These are phyloP conservation scores for Bombycilla garrulus DNA, from an alignment of 2,113 vertebrate species.

Conservation along the genomic window DNA sequence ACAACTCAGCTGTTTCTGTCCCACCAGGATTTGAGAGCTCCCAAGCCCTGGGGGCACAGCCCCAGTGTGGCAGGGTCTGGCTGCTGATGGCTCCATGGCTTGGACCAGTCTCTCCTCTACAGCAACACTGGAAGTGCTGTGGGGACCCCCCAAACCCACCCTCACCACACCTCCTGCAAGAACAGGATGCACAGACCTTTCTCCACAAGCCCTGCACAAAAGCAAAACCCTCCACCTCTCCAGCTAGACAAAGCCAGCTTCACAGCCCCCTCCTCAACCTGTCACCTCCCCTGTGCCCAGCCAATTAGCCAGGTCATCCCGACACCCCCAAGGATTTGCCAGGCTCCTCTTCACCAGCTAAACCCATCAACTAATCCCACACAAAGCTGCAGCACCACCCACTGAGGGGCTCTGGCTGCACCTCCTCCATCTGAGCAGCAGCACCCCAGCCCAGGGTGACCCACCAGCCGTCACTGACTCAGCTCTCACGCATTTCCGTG, in stretches of 20 bases:
- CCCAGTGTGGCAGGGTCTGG: not conserved
- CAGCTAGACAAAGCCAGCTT: not conserved
- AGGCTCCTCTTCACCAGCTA: not conserved
- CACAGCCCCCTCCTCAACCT: not conserved
- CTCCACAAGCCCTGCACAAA: not conserved
- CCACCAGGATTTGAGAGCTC: not conserved
- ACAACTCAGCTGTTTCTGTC: not conserved
- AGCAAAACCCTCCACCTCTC: not conserved
- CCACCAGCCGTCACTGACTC: not conserved
- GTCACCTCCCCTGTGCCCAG: not conserved
- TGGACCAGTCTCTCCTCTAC: not conserved
- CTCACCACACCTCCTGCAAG: fast-evolving
- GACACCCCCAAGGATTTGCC: not conserved
- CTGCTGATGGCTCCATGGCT: not conserved
- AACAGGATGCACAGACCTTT: fast-evolving
- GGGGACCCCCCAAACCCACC: not conserved
- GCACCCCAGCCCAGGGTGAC: not conserved
- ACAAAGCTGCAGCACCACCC: not conserved
- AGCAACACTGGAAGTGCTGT: fast-evolving
- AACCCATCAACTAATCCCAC: not conserved
- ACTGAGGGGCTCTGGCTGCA: not conserved
- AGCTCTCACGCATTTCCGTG: not conserved
- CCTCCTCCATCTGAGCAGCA: not conserved
- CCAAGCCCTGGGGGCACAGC: fast-evolving
- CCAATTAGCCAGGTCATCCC: not conserved